Conservation (phyloP, 1,140 invertebrate genomes). For the Diorhabda carinulata region DNA sequence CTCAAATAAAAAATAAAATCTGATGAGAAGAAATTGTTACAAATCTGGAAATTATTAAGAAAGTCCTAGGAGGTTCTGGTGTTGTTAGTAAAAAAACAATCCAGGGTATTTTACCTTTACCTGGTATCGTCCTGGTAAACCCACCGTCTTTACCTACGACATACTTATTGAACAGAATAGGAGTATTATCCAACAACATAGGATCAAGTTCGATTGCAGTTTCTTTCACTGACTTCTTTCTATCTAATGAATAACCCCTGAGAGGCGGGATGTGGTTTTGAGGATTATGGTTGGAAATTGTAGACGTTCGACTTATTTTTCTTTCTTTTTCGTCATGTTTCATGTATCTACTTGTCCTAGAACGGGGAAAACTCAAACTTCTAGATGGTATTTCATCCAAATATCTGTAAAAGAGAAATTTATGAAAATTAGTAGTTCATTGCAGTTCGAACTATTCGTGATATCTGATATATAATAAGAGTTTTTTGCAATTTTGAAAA, state of each 20-base stretch:
- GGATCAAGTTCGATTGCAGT: slow-evolving; percentile 41
- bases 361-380: slow-evolving; percentile 35
- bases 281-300: slow-evolving; percentile 3
- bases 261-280: slow-evolving; percentile 10
- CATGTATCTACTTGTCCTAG: background rate
- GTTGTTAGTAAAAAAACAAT: background rate
- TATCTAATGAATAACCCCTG: slow-evolving; percentile 48
- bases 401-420: slow-evolving; percentile 41
- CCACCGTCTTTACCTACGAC: slow-evolving; percentile 58
- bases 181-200: slow-evolving; percentile 49
- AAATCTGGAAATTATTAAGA: too few species aligned
- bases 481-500: too few species aligned
- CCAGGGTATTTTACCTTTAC: slow-evolving; percentile 21
- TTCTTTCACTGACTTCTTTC: slow-evolving; percentile 39
- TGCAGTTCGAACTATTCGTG: too few species aligned
- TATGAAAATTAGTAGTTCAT: too few species aligned
- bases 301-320: slow-evolving; percentile 11
- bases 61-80: background rate
- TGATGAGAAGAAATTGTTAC: too few species aligned
- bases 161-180: slow-evolving; percentile 70
- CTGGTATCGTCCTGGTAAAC: slow-evolving; percentile 30
- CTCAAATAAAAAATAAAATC: too few species aligned
- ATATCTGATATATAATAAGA: too few species aligned
- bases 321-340: slow-evolving; percentile 36
- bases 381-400: slow-evolving; percentile 42